Evolutionary conservation across 2,888 invertebrate genomes (phyloP), one percentile per base, ranked within the genome.

Genomic region (Mechanitis mazaeus): DNA sequence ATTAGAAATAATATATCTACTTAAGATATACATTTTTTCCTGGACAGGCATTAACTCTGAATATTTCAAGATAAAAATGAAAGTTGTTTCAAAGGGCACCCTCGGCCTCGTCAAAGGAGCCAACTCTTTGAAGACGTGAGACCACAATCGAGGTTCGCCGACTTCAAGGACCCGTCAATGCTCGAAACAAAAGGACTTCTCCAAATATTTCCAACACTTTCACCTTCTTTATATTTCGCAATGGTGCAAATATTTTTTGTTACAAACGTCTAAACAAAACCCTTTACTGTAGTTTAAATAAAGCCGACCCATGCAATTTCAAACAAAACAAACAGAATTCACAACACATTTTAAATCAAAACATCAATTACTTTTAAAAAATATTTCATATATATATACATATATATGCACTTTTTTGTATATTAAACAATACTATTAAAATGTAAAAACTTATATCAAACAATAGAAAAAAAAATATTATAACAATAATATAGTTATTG

Each of bases 71-170:
- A 57, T 54, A 33, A 81, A 81, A 83, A 81, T 78, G 78, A 84
- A 78, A 73, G 79, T 65, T 72, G 77, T 86, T 83, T 84, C 77
- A 73, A 68, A 71, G 72, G 63, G 61, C 69, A 72, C 70, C 69
- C 72, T 42, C 56, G 59, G 45, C 62, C 71, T 71, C 74, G 73
- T 84, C 84, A 83, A 87, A 85, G 82, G 80, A 77, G 68, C 76
- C 81, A 87, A 87, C 87, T 88, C 87, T 88, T 88, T 87, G 87
- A 85, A 87, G 86, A 80, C 78, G 80, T 75, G 77, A 83, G 84
- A 85, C 85, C 86, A 84, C 87, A 88, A 88, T 87, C 86, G 86
- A 87, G 83, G 83, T 83, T 87, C 82, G 78, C 87, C 82, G 76
- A 78, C 77, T 84, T 84, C 83, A 86, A 87, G 88, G 87, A 83